Conservation (phyloP, 2,888 invertebrate genomes). For the Galerucella calmariensis region DNA sequence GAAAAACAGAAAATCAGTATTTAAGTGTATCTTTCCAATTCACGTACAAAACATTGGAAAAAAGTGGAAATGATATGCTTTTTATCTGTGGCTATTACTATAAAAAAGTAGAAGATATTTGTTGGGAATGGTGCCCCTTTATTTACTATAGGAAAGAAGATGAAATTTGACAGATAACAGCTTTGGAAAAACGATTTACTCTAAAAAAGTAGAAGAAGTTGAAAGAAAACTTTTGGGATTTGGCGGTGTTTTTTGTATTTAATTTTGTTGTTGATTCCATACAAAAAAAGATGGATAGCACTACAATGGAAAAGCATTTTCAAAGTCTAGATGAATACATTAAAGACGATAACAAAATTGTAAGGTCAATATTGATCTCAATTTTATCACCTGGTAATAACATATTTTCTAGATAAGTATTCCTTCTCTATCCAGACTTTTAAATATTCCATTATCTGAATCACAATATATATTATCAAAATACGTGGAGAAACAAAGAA, state of each 20-base stretch:
- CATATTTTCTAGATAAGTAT: slow-evolving; percentile 62
- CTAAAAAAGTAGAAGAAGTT: background rate
- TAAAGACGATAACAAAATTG: slow-evolving; percentile 70
- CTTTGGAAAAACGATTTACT: background rate
- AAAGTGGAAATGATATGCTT: no score
- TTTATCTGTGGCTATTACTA: no score
- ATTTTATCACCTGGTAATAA: slow-evolving; percentile 24
- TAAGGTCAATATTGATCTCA: slow-evolving; percentile 49
- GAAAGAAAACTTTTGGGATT: background rate
- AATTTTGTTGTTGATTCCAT: background rate
- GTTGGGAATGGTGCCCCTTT: no score
- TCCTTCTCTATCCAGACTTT: slow-evolving; percentile 65
- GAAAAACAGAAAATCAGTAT: no score
- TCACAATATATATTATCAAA: slow-evolving; percentile 64
- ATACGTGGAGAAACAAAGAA: slow-evolving; percentile 62
- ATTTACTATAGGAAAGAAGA: no score
- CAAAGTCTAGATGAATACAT: slow-evolving; percentile 68
- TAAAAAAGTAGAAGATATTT: background rate
- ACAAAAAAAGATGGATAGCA: slow-evolving; percentile 58
- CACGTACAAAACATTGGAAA: no score
- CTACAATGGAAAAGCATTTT: slow-evolving; percentile 59
- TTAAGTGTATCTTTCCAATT: no score
- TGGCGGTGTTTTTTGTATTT: slow-evolving; percentile 10
- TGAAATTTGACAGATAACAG: background rate
- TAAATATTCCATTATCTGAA: slow-evolving; percentile 67